Evolutionary conservation across 1,140 invertebrate species (phyloP), one percentile per base, ranked within the genome.

Genomic region (Heliconius hermathena): DNA sequence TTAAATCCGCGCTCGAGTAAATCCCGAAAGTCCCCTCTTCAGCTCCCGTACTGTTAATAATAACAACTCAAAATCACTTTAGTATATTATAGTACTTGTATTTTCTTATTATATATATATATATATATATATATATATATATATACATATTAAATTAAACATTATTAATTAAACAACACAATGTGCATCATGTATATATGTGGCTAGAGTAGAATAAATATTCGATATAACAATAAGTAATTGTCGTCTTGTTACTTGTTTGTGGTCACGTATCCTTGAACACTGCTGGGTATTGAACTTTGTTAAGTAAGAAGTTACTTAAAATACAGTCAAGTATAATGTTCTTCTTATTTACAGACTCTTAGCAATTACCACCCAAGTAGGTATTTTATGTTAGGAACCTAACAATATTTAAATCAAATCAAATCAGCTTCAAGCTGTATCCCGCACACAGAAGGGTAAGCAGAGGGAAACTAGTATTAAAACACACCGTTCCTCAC

Each of bases 231-330:
- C 60, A 66, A 41, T 72, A 72, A 9, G 8, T 72, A 71, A 72
- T 38, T 41, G 38, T 41, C 38, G 71, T 41, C 71, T 72, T 72
- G 71, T 38, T 72, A n/a, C 33, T 72, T 72, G 71, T 72, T 72
- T 72, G 71, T 22, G 33, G 75, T 41, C 75, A 71, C 60, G 75
- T 71, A 71, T 76, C 75, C 75, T 76, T 76, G 75, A 76, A 26
- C 75, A 76, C 8, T 41, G 57, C 8, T 71, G 75, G 75, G 8
- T 76, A 71, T 76, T 76, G 75, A 76, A 76, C 75, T 76, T 76
- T 52, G 22, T 18, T 71, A 76, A 66, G 22, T 46, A 41, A 60
- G 26, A 33, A 46, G 66, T 60, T 70, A 71, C 22, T 71, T 71
- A 46, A 75, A 60, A 33, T 33, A 38, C 71, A 16, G 36, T 38